Percentiles rank a stretch among this genome's conserved stretches.
These are phyloP conservation scores for Lissocephala sabroskyi DNA, from an alignment of 2,888 invertebrate species.

Conservation along the genomic window DNA sequence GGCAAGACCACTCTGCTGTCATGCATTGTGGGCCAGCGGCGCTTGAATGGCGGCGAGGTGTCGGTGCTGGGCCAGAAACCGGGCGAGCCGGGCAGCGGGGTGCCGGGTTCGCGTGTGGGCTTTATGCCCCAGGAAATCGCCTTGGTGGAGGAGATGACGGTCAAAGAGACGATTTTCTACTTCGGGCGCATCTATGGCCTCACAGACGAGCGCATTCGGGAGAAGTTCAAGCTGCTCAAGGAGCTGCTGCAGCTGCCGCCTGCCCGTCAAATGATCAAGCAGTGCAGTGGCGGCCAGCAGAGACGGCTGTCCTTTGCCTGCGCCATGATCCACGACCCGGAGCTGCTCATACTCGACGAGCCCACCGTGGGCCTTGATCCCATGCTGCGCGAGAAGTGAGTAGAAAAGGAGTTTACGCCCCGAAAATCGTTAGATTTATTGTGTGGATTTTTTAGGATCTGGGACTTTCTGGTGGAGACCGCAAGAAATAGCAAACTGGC, in stretches of 20 bases:
- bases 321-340: constrained; percentile 90
- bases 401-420: no score
- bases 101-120: constrained; percentile 83
- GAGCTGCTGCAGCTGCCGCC: constrained; percentile 85
- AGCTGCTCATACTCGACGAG: constrained; percentile 91
- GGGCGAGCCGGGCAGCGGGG: constrained; percentile 78
- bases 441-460: constrained; percentile 80
- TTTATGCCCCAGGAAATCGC: constrained; percentile 95
- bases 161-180: constrained; percentile 87
- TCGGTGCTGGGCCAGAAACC: constrained; percentile 84
- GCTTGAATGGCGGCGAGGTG: constrained; percentile 82
- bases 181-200: constrained; percentile 91
- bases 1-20: constrained; percentile 91
- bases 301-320: constrained; percentile 91
- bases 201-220: constrained; percentile 77
- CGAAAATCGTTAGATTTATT: neutral
- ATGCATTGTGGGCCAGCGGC: constrained; percentile 85
- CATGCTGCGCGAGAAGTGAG: constrained; percentile 84
- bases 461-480: constrained; percentile 86
- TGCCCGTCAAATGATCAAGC: constrained; percentile 77
- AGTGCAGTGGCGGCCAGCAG: constrained; percentile 92
- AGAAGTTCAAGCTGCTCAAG: constrained; percentile 79
- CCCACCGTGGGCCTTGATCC: constrained; percentile 97
- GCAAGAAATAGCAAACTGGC: constrained; percentile 81
- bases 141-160: constrained; percentile 84